Conservation (phyloP, 1,140 invertebrate species). For the Drosophila arawakana region DNA sequence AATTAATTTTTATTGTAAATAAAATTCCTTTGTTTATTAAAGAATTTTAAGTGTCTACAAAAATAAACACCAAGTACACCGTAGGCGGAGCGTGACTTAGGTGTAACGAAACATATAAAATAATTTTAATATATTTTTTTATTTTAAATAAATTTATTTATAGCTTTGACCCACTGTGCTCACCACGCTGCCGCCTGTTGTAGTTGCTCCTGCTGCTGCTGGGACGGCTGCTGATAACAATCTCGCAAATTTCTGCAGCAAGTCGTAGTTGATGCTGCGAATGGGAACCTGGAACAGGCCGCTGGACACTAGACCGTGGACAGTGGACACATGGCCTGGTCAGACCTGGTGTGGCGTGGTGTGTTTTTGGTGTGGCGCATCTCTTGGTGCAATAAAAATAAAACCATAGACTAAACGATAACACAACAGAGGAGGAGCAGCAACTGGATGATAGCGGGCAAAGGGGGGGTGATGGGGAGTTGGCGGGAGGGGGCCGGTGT, state of each 20-base stretch:
- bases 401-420: slow-evolving; percentile 81
- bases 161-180: slow-evolving; percentile 7
- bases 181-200: slow-evolving; percentile 11
- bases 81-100: no score
- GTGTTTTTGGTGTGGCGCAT: slow-evolving; percentile 46
- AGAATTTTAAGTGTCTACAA: no score
- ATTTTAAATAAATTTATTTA: not conserved
- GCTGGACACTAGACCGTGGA: slow-evolving; percentile 31
- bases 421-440: slow-evolving; percentile 39
- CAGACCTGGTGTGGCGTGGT: slow-evolving; percentile 23
- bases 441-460: not conserved
- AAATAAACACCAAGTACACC: no score
- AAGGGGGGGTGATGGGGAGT: not conserved
- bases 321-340: slow-evolving; percentile 32
- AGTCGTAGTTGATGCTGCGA: slow-evolving; percentile 36
- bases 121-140: not conserved
- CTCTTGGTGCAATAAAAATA: slow-evolving; percentile 74
- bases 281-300: slow-evolving; percentile 40
- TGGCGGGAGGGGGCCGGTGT: slow-evolving; percentile 1
- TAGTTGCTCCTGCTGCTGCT: slow-evolving; percentile 55
- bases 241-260: slow-evolving; percentile 71
- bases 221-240: slow-evolving; percentile 70
- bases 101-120: no score
- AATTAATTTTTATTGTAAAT: no score
- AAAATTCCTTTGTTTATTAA: no score